Base-by-base conservation (phyloP, 1,140 invertebrate genomes). In the Brachionus rotundiformis region DNA sequence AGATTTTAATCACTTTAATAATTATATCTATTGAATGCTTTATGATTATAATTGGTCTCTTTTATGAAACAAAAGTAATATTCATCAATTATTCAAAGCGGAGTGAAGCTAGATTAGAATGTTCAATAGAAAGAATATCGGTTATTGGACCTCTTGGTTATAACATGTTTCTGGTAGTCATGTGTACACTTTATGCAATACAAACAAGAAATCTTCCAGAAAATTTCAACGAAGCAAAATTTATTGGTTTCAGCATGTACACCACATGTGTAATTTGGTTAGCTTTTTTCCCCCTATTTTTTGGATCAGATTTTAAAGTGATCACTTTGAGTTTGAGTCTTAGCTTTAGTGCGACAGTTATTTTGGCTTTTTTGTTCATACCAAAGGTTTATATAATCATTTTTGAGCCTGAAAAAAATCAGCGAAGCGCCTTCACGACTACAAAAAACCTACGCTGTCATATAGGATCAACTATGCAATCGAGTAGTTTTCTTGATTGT, bases 251-350 rank as follows among this genome's bases (percentile, higher is more conserved):
- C 84, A 92, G 92, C 8, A 94, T 94, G 93, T 95, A 94, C 85
- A 93, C 93, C 0, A 95, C 93, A 0, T 92, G 93, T 83, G 93
- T 95, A 13, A 93, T 94, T 82, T 95, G 93, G 93, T 88, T 93
- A 25, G 93, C 93, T n/a, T 95, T 95, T 86, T 90, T 94, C 7
- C 92, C 93, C 1, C 93, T 94, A 82, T 94, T 94, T 87, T 93
- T 92, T 83, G 93, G 93, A 2, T 93, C 92, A 73, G 91, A 92
- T 82, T 90, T 91, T 73, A 92, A 92, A 86, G 90, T 90, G 13
- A 47, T 92, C 49, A 92, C 92, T 3, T 90, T 93, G 89, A 91
- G 92, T 82, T 89, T 93, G 86, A 93, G 90, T 85, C 91, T 91
- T 89, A 83, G 86, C 36, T 88, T 93, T 36, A 93, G 91, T 85